These are phyloP conservation scores for Mola mola DNA, from an alignment of 2,113 vertebrate genomes.

Conservation along the genomic window DNA sequence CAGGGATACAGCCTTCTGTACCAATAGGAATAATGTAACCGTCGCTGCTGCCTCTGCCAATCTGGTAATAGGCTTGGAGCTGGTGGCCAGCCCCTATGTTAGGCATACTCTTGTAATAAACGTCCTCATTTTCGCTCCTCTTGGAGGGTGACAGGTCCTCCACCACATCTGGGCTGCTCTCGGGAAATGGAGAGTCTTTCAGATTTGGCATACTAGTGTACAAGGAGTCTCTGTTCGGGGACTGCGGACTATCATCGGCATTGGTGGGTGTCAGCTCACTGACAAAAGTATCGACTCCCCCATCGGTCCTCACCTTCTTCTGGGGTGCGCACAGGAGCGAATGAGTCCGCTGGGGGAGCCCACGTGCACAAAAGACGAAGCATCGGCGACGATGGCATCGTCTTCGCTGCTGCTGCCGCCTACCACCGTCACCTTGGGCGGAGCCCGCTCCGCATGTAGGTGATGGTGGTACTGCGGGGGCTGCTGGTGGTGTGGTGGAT, in stretches of 20 bases:
- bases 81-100: conserved; percentile 93
- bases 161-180: conserved; percentile 91
- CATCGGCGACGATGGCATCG: conserved; percentile 89
- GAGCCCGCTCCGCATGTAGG: conserved; percentile 90
- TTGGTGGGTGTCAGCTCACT: conserved; percentile 87
- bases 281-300: conserved; percentile 89
- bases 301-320: conserved; percentile 93
- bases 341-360: conserved; percentile 98
- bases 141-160: conserved; percentile 96
- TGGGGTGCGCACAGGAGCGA: conserved; percentile 98
- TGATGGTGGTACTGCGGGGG: conserved; percentile 70
- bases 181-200: conserved; percentile 93
- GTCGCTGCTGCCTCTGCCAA: conserved; percentile 93
- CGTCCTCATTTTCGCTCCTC: conserved; percentile 93
- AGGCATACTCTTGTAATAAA: conserved; percentile 99
- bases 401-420: conserved; percentile 92
- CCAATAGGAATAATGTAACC: conserved; percentile 96
- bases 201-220: conserved; percentile 99
- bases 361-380: conserved; percentile 92
- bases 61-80: conserved; percentile 97
- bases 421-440: conserved; percentile 87
- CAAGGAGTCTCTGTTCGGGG: conserved; percentile 98
- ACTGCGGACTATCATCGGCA: conserved; percentile 89
- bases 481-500: conserved; percentile 69
- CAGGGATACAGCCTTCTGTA: conserved; percentile 93